Percentiles rank a stretch among this genome's conserved stretches.
These are phyloP conservation scores for Lordiphosa stackelbergi DNA, from an alignment of 1,140 invertebrate species.

Conservation along the genomic window DNA sequence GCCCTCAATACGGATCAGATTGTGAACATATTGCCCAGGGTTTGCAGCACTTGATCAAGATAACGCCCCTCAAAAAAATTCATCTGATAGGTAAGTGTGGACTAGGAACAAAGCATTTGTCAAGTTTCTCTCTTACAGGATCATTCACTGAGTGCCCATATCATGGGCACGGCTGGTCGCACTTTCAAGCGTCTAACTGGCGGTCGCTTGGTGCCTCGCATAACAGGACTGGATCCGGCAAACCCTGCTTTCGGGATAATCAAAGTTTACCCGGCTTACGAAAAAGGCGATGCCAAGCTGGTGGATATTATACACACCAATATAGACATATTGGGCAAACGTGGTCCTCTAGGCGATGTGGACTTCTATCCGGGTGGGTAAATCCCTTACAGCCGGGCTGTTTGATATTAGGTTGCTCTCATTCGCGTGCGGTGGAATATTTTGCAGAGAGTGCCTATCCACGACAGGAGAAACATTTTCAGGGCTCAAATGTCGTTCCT, in stretches of 20 bases:
- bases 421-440: conserved; percentile 81
- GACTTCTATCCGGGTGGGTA: conserved; percentile 85
- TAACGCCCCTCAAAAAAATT: conserved; percentile 59
- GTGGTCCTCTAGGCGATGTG: conserved; percentile 78
- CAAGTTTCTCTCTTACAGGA: conserved; percentile 24
- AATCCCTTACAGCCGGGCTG: conserved; percentile 78
- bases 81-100: conserved; percentile 59
- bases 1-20: conserved; percentile 70
- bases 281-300: conserved; percentile 78
- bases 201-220: conserved; percentile 76
- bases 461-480: conserved; percentile 50
- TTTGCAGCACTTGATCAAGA: conserved; percentile 43
- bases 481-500: conserved; percentile 52
- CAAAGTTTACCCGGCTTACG: conserved; percentile 78
- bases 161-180: conserved; percentile 79
- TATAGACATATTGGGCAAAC: conserved; percentile 81
- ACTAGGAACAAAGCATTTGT: too few relatives aligned
- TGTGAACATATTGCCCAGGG: conserved; percentile 55
- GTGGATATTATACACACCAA: conserved; percentile 88
- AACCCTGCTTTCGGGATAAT: conserved; percentile 80
- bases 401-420: conserved; percentile 81
- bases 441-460: conserved; percentile 81
- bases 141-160: conserved; percentile 78
- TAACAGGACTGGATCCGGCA: conserved; percentile 85
- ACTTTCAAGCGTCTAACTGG: conserved; percentile 69